These are phyloP conservation scores for Hormaphis cornu DNA, from an alignment of 1,140 invertebrate species.

Conservation along the genomic window DNA sequence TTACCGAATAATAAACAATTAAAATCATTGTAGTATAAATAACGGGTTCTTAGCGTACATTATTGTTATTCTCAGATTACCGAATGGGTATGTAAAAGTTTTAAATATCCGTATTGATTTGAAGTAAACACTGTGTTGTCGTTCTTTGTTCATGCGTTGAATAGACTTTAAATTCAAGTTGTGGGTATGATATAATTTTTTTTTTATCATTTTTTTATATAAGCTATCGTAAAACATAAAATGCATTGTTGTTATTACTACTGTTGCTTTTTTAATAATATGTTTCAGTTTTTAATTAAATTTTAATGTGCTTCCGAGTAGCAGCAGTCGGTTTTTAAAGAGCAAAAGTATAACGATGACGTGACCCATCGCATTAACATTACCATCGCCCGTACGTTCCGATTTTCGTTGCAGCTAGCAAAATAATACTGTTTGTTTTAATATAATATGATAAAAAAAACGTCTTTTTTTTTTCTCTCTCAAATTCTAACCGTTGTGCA, in stretches of 20 bases:
- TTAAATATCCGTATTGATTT: too few relatives aligned
- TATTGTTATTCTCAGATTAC: too few relatives aligned
- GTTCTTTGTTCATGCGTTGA: too few relatives aligned
- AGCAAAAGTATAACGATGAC: background rate
- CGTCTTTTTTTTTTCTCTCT: background rate
- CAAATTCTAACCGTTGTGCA: too few relatives aligned
- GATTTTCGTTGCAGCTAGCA: background rate
- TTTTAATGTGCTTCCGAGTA: background rate
- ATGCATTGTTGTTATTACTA: background rate
- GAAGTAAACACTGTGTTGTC: too few relatives aligned
- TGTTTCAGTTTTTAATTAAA: conserved; percentile 4
- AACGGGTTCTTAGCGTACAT: too few relatives aligned
- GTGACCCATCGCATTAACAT: background rate
- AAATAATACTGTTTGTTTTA: background rate
- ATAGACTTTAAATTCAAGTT: too few relatives aligned
- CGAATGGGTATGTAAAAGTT: too few relatives aligned
- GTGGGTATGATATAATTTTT: background rate
- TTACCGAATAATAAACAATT: too few relatives aligned
- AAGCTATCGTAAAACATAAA: background rate
- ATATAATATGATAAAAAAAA: too few relatives aligned
- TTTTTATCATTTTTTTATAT: background rate
- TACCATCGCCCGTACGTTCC: background rate
- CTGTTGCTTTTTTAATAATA: conserved; percentile 5
- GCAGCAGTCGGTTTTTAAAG: background rate
- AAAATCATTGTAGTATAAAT: too few relatives aligned